These are phyloP conservation scores for Psammodynastes pulverulentus DNA, from an alignment of 2,113 vertebrate species.

Conservation along the genomic window DNA sequence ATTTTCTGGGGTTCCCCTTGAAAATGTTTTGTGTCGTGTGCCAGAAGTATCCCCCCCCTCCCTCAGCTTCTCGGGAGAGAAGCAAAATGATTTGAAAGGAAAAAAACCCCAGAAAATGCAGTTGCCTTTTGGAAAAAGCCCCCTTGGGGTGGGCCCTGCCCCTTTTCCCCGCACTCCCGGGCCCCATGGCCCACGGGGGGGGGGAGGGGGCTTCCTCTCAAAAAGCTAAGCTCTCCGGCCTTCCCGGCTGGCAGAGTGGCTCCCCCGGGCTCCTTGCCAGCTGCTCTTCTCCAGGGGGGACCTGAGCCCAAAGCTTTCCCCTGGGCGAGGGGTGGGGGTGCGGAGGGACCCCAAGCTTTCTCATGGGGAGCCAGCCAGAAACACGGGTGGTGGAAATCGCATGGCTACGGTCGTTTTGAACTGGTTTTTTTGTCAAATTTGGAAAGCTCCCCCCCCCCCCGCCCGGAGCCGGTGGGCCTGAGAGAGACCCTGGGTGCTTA, in stretches of 20 bases:
- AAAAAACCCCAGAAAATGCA: too few relatives aligned
- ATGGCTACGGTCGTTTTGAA: too few relatives aligned
- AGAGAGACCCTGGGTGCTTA: too few relatives aligned
- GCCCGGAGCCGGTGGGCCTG: neutral
- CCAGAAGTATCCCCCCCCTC: neutral
- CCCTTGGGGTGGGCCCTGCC: neutral
- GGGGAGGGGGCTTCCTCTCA: neutral
- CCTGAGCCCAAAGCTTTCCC: too few relatives aligned
- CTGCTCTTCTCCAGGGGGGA: neutral
- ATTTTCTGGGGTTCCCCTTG: neutral
- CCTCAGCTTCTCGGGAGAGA: neutral
- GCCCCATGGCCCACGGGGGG: accelerated
- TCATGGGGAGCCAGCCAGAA: neutral
- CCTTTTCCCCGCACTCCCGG: neutral
- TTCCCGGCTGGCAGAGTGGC: too few relatives aligned
- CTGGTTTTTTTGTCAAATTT: neutral
- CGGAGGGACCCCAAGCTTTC: neutral
- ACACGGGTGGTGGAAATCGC: accelerated
- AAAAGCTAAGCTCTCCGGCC: neutral
- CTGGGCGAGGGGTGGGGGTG: neutral
- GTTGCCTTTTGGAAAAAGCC: neutral
- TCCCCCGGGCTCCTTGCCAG: neutral
- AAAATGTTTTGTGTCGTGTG: accelerated
- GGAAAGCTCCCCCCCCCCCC: accelerated
- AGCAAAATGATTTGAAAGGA: neutral